phyloP scores from a whole-genome alignment of 1,140 invertebrate species.

The Pemphigus obesinymphae region DNA sequence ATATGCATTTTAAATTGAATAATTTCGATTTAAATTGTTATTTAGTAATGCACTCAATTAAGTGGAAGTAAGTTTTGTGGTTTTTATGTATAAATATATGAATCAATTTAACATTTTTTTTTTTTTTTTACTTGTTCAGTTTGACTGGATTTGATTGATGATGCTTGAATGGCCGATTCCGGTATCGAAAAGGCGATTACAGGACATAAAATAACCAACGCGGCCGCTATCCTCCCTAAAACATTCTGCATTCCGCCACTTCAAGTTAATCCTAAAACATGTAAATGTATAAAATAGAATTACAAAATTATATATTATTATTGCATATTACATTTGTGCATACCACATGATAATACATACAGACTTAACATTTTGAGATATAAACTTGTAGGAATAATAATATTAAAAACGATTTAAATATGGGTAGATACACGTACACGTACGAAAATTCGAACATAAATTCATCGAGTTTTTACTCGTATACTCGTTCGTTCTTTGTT shows the following conservation, averaged over 20 bases:
- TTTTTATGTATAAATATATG: neutral
- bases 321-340: no score
- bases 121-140: conserved; percentile 19
- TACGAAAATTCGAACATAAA: no score
- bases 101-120: neutral
- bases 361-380: no score
- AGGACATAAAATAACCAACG: conserved; percentile 34
- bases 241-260: conserved; percentile 38
- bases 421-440: no score
- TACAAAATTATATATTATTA: no score
- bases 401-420: no score
- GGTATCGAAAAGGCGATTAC: conserved; percentile 17
- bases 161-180: conserved; percentile 11
- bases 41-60: neutral
- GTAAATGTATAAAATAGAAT: neutral
- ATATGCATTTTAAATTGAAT: neutral
- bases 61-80: neutral
- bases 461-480: no score
- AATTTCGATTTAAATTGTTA: neutral
- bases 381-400: no score
- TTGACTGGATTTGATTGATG: conserved; percentile 20
- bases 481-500: no score
- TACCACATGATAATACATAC: no score
- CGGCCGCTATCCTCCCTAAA: conserved; percentile 32
- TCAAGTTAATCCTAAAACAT: neutral